A percentile compares a stretch with the other conserved stretches of the same genome.
Conservation (phyloP, 2,797 vertebrate species). For the Cottoperca gobio region DNA sequence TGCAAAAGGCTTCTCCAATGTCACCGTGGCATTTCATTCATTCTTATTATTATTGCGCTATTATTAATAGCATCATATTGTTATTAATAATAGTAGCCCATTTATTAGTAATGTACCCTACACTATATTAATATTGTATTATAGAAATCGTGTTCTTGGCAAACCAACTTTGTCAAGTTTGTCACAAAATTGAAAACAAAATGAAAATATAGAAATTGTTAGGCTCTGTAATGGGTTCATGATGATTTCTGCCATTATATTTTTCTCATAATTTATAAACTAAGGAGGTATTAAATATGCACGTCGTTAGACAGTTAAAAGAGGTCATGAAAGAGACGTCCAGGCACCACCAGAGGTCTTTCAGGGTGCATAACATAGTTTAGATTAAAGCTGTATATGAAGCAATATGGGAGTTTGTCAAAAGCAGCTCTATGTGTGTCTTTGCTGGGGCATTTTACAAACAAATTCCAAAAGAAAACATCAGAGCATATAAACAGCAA, state of each 20-base stretch:
- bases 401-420: too few species aligned
- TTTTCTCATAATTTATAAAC: not conserved
- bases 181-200: not conserved
- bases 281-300: not conserved
- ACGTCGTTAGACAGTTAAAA: not conserved
- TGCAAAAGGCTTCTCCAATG: conserved; percentile 84
- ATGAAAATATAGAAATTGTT: not conserved
- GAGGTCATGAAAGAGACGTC: not conserved
- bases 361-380: not conserved
- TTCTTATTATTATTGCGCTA: conserved; percentile 18
- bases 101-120: too few species aligned
- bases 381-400: not conserved
- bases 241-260: not conserved
- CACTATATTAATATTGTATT: not conserved
- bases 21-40: conserved; percentile 86
- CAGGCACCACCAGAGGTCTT: not conserved
- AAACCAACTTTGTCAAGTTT: not conserved
- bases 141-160: not conserved
- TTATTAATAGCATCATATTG: conserved; percentile 15
- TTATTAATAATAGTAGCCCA: not conserved
- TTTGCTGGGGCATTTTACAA: not conserved
- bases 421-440: not conserved
- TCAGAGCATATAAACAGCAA: not conserved
- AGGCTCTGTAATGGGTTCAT: not conserved
- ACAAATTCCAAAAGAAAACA: not conserved